Evolutionary conservation across 2,113 vertebrate genomes (phyloP).

Genomic region (Capra hircus): DNA sequence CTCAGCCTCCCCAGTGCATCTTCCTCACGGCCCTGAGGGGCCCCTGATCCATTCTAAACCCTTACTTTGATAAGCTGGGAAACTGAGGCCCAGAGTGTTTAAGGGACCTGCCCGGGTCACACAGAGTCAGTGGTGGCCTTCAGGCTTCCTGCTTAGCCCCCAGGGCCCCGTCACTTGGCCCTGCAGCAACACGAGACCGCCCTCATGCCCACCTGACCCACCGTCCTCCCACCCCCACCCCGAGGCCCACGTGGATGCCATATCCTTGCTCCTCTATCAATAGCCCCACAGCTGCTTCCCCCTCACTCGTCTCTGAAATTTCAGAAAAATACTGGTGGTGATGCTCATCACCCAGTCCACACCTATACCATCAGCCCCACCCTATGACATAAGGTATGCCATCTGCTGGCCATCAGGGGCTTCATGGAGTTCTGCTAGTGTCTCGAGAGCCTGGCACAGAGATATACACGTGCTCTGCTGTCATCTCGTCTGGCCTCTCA

Average conservation of each 20-base stretch:
- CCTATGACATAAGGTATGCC: background rate
- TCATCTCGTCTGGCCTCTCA: background rate
- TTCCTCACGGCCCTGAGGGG: no score
- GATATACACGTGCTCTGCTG: background rate
- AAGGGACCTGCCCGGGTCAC: background rate
- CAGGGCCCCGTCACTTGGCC: background rate
- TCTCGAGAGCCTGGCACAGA: background rate
- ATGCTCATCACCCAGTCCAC: background rate
- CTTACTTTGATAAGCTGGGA: background rate
- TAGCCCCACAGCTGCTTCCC: no score
- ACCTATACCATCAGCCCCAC: background rate
- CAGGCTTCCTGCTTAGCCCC: background rate
- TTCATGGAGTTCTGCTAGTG: background rate
- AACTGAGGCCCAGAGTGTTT: background rate
- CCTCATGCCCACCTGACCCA: background rate
- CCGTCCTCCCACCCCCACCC: background rate
- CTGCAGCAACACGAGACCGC: accelerated
- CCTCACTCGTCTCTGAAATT: background rate
- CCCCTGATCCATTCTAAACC: background rate
- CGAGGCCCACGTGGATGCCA: background rate
- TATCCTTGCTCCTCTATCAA: background rate
- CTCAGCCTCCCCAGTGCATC: background rate
- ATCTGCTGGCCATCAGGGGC: background rate
- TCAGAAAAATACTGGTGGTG: background rate
- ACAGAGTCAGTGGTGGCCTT: background rate